Percentiles rank a stretch among this genome's conserved stretches.
Evolutionary conservation across 2,797 vertebrate species (phyloP).

Genomic region (Acestrorhynchus altus): DNA sequence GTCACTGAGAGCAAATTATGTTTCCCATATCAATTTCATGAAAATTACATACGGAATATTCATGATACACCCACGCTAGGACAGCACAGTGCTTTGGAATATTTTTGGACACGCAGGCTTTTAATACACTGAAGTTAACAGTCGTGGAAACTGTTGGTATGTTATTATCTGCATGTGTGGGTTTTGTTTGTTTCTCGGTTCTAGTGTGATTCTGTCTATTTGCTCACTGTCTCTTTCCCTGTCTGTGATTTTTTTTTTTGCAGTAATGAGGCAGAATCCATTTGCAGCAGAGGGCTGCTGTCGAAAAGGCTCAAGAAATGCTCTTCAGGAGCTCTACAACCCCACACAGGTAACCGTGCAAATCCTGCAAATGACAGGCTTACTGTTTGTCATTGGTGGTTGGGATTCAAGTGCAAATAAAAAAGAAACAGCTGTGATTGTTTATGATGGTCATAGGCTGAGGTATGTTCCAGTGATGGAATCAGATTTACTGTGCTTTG

Average conservation of each 20-base stretch:
- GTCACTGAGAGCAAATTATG: neutral
- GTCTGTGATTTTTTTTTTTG: slow-evolving; percentile 52
- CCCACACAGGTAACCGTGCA: slow-evolving; percentile 86
- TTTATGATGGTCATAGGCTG: neutral
- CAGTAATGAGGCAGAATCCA: slow-evolving; percentile 94
- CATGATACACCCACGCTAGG: neutral
- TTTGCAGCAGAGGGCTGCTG: slow-evolving; percentile 93
- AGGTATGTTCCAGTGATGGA: slow-evolving; percentile 5
- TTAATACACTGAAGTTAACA: slow-evolving; percentile 4
- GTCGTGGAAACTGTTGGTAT: neutral
- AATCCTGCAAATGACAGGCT: neutral
- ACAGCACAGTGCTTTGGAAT: neutral
- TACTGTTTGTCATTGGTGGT: neutral
- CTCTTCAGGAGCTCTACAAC: slow-evolving; percentile 94
- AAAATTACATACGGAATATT: slow-evolving; percentile 30
- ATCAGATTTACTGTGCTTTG: neutral
- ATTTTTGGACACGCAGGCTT: neutral
- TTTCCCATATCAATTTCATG: neutral
- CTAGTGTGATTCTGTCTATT: slow-evolving; percentile 29
- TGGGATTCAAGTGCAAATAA: neutral
- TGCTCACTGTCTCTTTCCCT: slow-evolving; percentile 26
- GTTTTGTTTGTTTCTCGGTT: slow-evolving; percentile 45
- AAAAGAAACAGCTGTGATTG: neutral
- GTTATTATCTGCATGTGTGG: neutral
- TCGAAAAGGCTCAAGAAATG: slow-evolving; percentile 91